These are phyloP conservation scores for Palythoa heliodiscus DNA, from an alignment of 92 coral and sea anemone species.

Conservation along the genomic window DNA sequence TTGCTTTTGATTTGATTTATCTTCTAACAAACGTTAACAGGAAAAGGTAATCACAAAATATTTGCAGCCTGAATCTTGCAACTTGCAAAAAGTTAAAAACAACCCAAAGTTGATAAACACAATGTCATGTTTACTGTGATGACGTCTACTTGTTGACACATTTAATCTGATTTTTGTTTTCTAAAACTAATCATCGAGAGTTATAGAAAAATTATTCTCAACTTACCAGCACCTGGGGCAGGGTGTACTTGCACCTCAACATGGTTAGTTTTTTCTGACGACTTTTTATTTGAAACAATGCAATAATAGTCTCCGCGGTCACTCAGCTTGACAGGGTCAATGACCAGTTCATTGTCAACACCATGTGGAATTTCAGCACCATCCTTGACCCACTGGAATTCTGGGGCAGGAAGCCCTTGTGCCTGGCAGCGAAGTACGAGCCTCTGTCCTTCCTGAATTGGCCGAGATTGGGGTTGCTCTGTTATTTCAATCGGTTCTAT, in stretches of 20 bases:
- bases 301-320: constrained; percentile 77
- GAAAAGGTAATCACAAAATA: no score
- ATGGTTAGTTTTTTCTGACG: constrained; percentile 63
- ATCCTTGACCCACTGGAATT: constrained; percentile 81
- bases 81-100: no score
- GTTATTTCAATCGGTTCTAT: constrained; percentile 80
- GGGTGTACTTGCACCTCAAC: constrained; percentile 80
- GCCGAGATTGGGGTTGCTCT: constrained; percentile 81
- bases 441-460: constrained; percentile 67
- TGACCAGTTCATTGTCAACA: constrained; percentile 60
- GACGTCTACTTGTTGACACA: no score
- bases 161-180: no score
- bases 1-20: no score
- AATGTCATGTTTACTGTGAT: no score
- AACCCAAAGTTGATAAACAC: no score
- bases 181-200: no score
- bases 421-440: constrained; percentile 69
- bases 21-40: no score
- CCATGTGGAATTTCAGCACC: constrained; percentile 73
- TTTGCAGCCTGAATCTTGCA: no score
- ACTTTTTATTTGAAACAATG: constrained; percentile 63
- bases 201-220: not conserved
- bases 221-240: constrained; percentile 56
- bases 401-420: constrained; percentile 83
- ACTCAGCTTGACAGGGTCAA: constrained; percentile 50